These are phyloP conservation scores for Nanorana parkeri DNA, from an alignment of 2,113 vertebrate species.

Conservation along the genomic window DNA sequence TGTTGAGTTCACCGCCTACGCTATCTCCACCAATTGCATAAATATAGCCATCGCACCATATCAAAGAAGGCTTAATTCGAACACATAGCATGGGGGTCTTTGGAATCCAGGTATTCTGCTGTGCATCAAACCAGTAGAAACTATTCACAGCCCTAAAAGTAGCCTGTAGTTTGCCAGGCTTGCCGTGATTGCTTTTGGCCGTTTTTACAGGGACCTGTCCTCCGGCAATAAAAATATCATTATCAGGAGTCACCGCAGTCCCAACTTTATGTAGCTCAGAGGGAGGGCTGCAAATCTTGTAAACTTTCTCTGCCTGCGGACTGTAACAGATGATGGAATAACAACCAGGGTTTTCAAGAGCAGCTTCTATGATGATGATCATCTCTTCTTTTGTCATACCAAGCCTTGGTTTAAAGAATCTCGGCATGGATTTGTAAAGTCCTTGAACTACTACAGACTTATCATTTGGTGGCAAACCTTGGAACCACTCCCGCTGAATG, in stretches of 20 bases:
- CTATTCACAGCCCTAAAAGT: slow-evolving; percentile 91
- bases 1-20: slow-evolving; percentile 88
- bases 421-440: slow-evolving; percentile 99
- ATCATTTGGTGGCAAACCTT: slow-evolving; percentile 95
- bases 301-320: slow-evolving; percentile 96
- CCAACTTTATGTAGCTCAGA: slow-evolving; percentile 94
- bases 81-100: slow-evolving; percentile 94
- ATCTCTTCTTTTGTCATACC: slow-evolving; percentile 99
- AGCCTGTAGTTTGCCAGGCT: slow-evolving; percentile 87
- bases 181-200: slow-evolving; percentile 83
- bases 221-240: slow-evolving; percentile 96
- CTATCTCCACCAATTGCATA: slow-evolving; percentile 95
- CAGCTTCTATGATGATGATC: slow-evolving; percentile 96
- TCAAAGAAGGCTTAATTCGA: slow-evolving; percentile 90
- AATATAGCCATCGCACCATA: slow-evolving; percentile 93
- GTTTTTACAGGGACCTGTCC: slow-evolving; percentile 92
- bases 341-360: slow-evolving; percentile 81
- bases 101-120: slow-evolving; percentile 95
- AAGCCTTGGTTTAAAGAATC: slow-evolving; percentile 96
- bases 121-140: slow-evolving; percentile 97
- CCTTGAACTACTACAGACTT: slow-evolving; percentile 98
- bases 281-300: slow-evolving; percentile 92
- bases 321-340: slow-evolving; percentile 94
- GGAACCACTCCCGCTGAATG: slow-evolving; percentile 97
- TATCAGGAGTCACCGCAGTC: slow-evolving; percentile 92